Evolutionary conservation across 1,140 invertebrate species (phyloP).

Genomic region (Achatina immaculata): DNA sequence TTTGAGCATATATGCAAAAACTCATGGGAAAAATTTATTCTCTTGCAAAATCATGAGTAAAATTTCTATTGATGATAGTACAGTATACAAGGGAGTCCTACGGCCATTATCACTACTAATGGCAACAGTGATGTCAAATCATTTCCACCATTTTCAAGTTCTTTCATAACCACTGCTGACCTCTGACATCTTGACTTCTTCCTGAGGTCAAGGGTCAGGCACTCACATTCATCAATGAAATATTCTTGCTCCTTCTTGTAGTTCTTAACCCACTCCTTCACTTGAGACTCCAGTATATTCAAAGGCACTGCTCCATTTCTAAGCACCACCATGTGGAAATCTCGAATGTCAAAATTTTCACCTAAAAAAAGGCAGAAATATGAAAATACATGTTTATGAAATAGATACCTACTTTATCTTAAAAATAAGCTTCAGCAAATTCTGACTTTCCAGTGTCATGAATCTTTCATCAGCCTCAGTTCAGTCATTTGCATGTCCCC

Average conservation of each 20-base stretch:
- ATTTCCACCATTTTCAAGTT: neutral
- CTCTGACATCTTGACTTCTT: slow-evolving; percentile 17
- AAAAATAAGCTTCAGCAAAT: no score
- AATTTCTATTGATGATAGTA: neutral
- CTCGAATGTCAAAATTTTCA: slow-evolving; percentile 64
- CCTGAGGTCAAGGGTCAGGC: neutral
- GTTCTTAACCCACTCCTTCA: slow-evolving; percentile 61
- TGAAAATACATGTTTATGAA: no score
- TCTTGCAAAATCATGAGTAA: no score
- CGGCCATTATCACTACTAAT: neutral
- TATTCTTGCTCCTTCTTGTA: slow-evolving; percentile 23
- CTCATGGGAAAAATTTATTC: no score
- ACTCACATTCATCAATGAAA: slow-evolving; percentile 13
- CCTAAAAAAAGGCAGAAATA: slow-evolving; percentile 47
- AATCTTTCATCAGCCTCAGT: no score
- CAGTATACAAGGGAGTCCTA: neutral
- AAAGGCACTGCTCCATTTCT: slow-evolving; percentile 64
- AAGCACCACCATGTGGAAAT: slow-evolving; percentile 69
- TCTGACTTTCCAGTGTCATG: no score
- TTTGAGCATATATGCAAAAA: no score
- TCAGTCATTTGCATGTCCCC: no score
- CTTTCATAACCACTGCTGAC: neutral
- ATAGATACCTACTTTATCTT: no score
- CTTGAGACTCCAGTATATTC: slow-evolving; percentile 58
- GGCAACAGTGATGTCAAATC: neutral